Conservation (phyloP, 2,113 vertebrate genomes). For the Menidia beryllina region DNA sequence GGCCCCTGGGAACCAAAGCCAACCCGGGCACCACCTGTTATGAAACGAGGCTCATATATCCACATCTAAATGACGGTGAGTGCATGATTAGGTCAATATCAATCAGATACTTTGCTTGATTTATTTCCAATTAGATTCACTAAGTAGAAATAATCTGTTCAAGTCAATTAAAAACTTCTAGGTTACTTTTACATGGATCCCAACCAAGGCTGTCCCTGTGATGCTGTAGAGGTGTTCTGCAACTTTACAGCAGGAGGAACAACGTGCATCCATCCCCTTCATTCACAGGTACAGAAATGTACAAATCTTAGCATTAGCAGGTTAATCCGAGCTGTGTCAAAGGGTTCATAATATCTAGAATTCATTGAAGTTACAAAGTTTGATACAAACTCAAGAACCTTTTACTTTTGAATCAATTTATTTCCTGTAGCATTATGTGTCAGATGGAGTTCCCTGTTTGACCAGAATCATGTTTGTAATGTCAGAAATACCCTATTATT, state of each 20-base stretch:
- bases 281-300: conserved; percentile 63
- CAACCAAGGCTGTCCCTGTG: conserved; percentile 81
- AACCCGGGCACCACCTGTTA: conserved; percentile 80
- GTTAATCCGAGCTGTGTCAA: neutral
- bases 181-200: conserved; percentile 83
- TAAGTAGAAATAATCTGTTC: neutral
- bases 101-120: neutral
- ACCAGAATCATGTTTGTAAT: neutral
- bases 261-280: conserved; percentile 78
- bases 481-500: neutral
- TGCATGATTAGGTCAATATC: neutral
- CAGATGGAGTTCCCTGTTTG: neutral
- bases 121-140: neutral
- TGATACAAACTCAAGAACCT: too few species aligned
- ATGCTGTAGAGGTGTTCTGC: conserved; percentile 81
- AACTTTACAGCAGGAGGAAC: conserved; percentile 83
- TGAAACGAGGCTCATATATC: conserved; percentile 75
- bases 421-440: neutral
- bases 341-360: neutral
- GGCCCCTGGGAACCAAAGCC: conserved; percentile 71
- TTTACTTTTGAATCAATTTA: too few species aligned
- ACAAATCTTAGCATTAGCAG: neutral
- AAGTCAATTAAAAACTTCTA: conserved; percentile 47
- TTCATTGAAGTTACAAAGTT: too few species aligned
- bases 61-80: conserved; percentile 78